Evolutionary conservation across 2,797 vertebrate genomes (phyloP).

Genomic region (Macrochelys suwanniensis): DNA sequence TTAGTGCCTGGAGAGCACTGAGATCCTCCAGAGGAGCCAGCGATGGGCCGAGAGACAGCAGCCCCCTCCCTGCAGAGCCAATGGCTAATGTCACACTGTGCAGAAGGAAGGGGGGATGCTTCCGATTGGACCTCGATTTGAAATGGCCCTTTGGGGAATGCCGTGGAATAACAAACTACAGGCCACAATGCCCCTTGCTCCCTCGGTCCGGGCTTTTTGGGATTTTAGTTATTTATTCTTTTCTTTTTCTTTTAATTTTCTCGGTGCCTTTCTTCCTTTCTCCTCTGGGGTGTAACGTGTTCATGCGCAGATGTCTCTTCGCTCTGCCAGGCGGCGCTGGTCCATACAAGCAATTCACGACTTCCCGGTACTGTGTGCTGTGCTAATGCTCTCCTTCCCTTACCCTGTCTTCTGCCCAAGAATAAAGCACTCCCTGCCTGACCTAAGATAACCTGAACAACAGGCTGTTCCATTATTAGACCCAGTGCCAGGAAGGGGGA

Average conservation of each 20-base stretch:
- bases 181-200: constrained; percentile 15
- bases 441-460: constrained; percentile 82
- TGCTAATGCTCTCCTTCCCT: constrained; percentile 82
- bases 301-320: constrained; percentile 91
- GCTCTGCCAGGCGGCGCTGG: constrained; percentile 95
- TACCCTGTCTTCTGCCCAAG: constrained; percentile 83
- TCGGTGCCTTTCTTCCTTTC: constrained; percentile 82
- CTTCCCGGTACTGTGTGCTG: constrained; percentile 95
- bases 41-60: neutral
- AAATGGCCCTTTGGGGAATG: neutral
- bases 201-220: constrained; percentile 53
- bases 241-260: constrained; percentile 82
- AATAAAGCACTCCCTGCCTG: constrained; percentile 85
- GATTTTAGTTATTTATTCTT: constrained; percentile 77
- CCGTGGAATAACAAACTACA: neutral
- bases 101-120: neutral
- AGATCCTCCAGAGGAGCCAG: neutral
- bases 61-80: neutral
- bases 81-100: neutral
- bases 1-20: neutral
- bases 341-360: constrained; percentile 98
- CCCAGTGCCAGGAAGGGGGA: neutral
- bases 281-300: constrained; percentile 81
- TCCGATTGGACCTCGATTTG: neutral
- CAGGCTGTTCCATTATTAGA: neutral